Evolutionary conservation across 2,888 invertebrate genomes (phyloP), one percentile per base, ranked within the genome.

Genomic region (Colostygia pectinataria): DNA sequence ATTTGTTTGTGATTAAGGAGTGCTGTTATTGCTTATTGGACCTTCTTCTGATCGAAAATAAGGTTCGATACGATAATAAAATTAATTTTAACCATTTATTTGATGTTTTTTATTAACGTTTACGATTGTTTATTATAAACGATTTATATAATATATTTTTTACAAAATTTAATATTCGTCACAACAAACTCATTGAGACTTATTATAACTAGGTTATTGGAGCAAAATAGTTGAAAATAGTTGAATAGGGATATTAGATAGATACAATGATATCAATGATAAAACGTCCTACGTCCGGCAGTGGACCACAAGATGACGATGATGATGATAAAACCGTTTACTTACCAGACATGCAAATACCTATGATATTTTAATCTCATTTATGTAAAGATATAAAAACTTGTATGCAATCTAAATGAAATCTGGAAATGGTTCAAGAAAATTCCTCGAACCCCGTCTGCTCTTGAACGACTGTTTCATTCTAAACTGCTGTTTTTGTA

Each of bases 401-500:
- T 25, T 24, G 34, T 25, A 10, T 36, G 29, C 36, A 41, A 42
- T 42, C 37, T 42, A 38, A 48, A 48, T 48, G 18, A 48, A 48
- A 42, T 48, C 42, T 37, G 14, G 32, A 48, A 41, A 48, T 42
- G 25, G 36, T 29, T 24, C 5, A 32, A 40, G 46, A 46, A 46
- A 40, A 46, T 23, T 46, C 34, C n/a, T 34, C 46, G 32, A 41
- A 34, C 34, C 4, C 15, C 28, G 33, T 40, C 36, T 36, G 32
- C 27, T 28, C 36, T 46, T 34, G 40, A 14, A 45, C 2, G 37
- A 46, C 39, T 33, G 20, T 39, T 31, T 15, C 18, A 28, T 14
- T 41, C 44, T 44, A 51, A 53, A 53, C 51, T 48, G 50, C 27
- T 47, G 53, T 57, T 53, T 50, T 53, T 53, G 42, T 52, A 57